Percentiles rank a stretch among this genome's conserved stretches.
Evolutionary conservation across 1,140 invertebrate species (phyloP).

Genomic region (Diploscapter pachys): DNA sequence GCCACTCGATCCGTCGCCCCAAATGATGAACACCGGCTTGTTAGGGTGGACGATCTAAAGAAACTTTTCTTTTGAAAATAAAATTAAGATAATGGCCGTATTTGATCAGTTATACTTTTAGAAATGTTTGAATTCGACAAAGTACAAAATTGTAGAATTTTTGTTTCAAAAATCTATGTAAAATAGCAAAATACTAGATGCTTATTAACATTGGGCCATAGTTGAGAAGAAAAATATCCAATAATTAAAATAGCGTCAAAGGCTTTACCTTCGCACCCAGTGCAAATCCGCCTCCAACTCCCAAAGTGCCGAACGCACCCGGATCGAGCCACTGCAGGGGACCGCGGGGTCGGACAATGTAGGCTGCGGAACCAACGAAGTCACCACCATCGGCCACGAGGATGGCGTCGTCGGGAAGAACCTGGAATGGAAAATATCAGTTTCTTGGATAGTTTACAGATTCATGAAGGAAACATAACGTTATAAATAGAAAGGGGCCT

Average conservation of each 20-base stretch:
- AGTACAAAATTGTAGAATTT: too few species aligned
- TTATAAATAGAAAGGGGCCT: background rate
- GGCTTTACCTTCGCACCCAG: conserved; percentile 66
- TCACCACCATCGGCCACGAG: conserved; percentile 69
- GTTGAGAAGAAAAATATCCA: background rate
- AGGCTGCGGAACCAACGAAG: conserved; percentile 70
- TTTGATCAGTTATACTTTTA: too few species aligned
- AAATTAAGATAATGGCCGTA: too few species aligned
- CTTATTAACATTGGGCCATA: too few species aligned
- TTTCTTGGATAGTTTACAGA: conserved; percentile 14
- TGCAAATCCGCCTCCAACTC: conserved; percentile 71
- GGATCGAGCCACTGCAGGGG: conserved; percentile 70
- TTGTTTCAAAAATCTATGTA: too few species aligned
- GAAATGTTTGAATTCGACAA: too few species aligned
- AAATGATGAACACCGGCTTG: conserved; percentile 67
- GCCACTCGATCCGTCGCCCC: conserved; percentile 70
- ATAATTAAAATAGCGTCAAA: background rate
- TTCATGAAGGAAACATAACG: background rate
- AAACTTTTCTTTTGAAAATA: background rate
- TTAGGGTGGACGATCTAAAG: conserved; percentile 65
- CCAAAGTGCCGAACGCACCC: conserved; percentile 70
- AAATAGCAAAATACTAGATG: too few species aligned
- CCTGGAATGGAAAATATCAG: conserved; percentile 34
- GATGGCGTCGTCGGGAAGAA: conserved; percentile 55
- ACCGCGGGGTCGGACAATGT: conserved; percentile 66